phyloP scores from a whole-genome alignment of 1,140 invertebrate genomes.

The Fragariocoptes setiger region DNA sequence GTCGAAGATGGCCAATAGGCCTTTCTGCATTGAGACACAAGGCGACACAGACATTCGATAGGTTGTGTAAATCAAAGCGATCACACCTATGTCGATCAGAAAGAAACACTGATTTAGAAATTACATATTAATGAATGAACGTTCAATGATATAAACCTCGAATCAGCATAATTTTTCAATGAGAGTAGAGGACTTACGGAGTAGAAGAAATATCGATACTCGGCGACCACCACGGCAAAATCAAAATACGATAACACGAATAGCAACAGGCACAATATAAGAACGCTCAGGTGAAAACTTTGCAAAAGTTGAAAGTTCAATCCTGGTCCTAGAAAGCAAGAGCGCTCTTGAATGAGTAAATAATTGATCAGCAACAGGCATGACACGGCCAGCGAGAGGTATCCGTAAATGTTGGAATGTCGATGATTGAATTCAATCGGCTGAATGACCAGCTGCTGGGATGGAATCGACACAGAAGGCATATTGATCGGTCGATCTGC shows the following conservation, averaged over 20 bases:
- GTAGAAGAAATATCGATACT: neutral
- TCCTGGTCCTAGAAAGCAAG: neutral
- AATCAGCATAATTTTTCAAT: too few relatives aligned
- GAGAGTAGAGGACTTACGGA: too few relatives aligned
- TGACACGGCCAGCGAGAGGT: neutral
- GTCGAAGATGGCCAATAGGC: neutral
- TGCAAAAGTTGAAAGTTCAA: neutral
- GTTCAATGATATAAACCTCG: neutral
- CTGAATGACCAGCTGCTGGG: neutral
- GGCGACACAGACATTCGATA: neutral
- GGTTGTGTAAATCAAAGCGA: neutral
- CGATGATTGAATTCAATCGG: neutral
- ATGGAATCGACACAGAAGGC: neutral
- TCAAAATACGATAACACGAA: neutral
- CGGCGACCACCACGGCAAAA: neutral
- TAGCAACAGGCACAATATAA: neutral
- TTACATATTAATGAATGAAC: neutral
- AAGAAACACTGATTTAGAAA: too few relatives aligned
- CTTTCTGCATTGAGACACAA: neutral
- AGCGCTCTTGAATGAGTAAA: neutral
- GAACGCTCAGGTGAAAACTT: neutral
- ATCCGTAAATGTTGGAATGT: neutral
- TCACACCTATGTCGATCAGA: too few relatives aligned
- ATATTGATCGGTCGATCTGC: too few relatives aligned
- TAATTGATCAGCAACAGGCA: neutral